Conservation (phyloP, 2,113 vertebrate genomes). For the Myiagra hebetior region DNA sequence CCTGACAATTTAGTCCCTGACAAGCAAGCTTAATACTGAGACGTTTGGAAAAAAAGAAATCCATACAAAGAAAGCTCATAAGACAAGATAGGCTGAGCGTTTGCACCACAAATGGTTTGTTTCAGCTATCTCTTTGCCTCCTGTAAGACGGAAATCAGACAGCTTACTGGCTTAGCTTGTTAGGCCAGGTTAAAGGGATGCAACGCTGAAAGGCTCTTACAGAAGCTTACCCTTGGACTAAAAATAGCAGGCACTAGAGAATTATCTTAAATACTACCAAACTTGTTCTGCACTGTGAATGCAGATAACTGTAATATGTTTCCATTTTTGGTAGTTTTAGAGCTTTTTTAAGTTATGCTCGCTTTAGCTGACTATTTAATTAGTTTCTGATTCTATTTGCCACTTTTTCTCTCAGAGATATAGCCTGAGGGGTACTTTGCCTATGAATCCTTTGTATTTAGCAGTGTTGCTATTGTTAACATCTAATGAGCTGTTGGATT, state of each 20-base stretch:
- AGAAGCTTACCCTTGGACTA: constrained; percentile 89
- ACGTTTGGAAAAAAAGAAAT: constrained; percentile 49
- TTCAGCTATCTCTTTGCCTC: constrained; percentile 76
- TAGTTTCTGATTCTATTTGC: constrained; percentile 76
- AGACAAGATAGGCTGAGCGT: constrained; percentile 65
- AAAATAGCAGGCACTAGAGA: constrained; percentile 89
- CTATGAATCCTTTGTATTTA: constrained; percentile 63
- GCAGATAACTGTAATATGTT: constrained; percentile 81
- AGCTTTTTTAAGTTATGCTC: constrained; percentile 69
- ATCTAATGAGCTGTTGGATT: constrained; percentile 59
- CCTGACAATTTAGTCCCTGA: constrained; percentile 68
- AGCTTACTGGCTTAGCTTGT: constrained; percentile 95
- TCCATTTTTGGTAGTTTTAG: constrained; percentile 79
- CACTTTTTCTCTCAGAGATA: constrained; percentile 66
- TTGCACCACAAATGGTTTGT: constrained; percentile 73
- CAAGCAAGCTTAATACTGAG: constrained; percentile 62
- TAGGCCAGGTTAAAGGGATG: constrained; percentile 91
- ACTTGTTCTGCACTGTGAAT: constrained; percentile 77
- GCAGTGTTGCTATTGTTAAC: constrained; percentile 59
- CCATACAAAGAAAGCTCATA: constrained; percentile 68
- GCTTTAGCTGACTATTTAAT: constrained; percentile 78
- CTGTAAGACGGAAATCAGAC: constrained; percentile 75
- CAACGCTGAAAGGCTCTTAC: constrained; percentile 87
- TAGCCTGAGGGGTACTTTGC: constrained; percentile 53
- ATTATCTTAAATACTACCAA: constrained; percentile 85